Evolutionary conservation across 1,140 invertebrate species (phyloP).

Genomic region (Argopecten irradians): DNA sequence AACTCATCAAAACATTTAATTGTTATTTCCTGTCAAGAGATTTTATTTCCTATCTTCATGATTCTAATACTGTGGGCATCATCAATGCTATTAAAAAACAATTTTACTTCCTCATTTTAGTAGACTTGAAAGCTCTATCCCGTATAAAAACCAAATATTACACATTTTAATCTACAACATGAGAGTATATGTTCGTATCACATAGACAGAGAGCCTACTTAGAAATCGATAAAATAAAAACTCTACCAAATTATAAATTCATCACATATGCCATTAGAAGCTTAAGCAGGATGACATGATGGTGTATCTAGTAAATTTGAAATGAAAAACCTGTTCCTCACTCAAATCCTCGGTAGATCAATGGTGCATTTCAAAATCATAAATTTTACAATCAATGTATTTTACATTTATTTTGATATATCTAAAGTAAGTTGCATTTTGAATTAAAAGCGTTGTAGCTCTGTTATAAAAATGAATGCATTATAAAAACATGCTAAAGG

Average conservation of each 20-base stretch:
- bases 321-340: background rate
- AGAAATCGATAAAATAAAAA: background rate
- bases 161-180: too few relatives aligned
- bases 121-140: too few relatives aligned
- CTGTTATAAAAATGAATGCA: background rate
- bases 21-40: too few relatives aligned
- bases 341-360: background rate
- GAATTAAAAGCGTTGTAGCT: background rate
- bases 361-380: background rate
- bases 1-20: too few relatives aligned
- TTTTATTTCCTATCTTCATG: too few relatives aligned
- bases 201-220: background rate
- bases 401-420: background rate
- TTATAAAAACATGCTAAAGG: background rate
- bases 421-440: background rate
- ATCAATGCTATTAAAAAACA: too few relatives aligned
- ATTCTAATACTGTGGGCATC: too few relatives aligned
- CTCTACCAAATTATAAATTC: background rate
- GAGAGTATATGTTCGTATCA: too few relatives aligned
- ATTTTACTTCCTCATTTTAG: too few relatives aligned
- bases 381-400: background rate
- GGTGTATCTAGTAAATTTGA: background rate
- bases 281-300: background rate
- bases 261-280: background rate
- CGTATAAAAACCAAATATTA: too few relatives aligned